Percentiles rank a stretch among this genome's conserved stretches.
Conservation (phyloP, 2,797 vertebrate genomes). For the Oophaga sylvatica region DNA sequence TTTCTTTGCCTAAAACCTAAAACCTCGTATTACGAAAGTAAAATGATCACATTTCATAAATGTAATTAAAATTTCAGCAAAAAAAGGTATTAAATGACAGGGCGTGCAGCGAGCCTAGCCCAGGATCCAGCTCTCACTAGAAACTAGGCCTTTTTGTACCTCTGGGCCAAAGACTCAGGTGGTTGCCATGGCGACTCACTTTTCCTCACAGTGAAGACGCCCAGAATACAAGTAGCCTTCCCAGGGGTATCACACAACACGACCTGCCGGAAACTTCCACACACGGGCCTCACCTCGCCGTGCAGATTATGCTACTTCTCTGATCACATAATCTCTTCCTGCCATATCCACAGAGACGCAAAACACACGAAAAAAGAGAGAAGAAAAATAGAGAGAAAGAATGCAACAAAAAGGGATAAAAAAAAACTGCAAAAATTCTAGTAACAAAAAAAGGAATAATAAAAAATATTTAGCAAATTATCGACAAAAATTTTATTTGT, state of each 20-base stretch:
- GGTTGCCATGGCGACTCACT: constrained; percentile 63
- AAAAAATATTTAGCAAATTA: too few species aligned
- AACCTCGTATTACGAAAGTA: neutral
- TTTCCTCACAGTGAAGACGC: constrained; percentile 64
- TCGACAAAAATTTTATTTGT: too few species aligned
- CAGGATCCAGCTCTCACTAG: neutral
- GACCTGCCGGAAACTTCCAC: constrained; percentile 75
- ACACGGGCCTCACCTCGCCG: constrained; percentile 67
- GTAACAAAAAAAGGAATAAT: too few species aligned
- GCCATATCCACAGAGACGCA: constrained; percentile 59
- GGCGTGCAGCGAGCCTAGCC: neutral
- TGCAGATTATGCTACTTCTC: constrained; percentile 75
- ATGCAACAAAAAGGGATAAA: neutral
- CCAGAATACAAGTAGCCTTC: constrained; percentile 69
- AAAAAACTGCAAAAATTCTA: neutral
- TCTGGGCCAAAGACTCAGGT: constrained; percentile 19
- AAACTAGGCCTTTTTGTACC: constrained; percentile 64
- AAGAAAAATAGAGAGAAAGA: neutral
- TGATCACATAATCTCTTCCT: constrained; percentile 72
- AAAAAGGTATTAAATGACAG: neutral
- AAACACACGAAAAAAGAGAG: neutral
- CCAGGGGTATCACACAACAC: constrained; percentile 79
- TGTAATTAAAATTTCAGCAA: neutral
- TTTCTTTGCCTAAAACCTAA: neutral
- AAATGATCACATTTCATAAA: neutral